Evolutionary conservation across 2,113 vertebrate species (phyloP).

Genomic region (Argyrosomus japonicus): DNA sequence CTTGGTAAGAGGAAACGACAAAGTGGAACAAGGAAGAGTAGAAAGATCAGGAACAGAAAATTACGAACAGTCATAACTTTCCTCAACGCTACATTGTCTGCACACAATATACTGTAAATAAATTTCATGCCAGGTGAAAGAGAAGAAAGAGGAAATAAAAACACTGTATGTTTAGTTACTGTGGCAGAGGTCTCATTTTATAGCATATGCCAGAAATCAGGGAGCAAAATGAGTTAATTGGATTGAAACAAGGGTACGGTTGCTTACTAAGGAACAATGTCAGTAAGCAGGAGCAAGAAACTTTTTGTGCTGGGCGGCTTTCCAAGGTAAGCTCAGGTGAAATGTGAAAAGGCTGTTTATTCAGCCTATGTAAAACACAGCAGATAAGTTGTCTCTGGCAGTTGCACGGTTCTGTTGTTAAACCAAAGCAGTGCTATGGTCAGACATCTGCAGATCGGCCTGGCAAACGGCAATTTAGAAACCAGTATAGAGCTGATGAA

Average conservation of each 20-base stretch:
- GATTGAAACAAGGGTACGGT: background rate
- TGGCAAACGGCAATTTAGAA: conserved; percentile 25
- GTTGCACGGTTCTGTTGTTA: conserved; percentile 9
- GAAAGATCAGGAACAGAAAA: background rate
- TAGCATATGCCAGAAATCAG: background rate
- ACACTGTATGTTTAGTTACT: background rate
- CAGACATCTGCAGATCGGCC: conserved; percentile 6
- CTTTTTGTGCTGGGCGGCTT: background rate
- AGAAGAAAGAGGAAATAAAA: background rate
- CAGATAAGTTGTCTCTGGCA: conserved; percentile 9
- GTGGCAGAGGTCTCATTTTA: background rate
- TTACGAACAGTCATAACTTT: background rate
- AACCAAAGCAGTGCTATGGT: conserved; percentile 13
- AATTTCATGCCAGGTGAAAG: background rate
- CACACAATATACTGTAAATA: background rate
- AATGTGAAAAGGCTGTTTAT: conserved; percentile 9
- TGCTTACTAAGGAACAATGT: background rate
- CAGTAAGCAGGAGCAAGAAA: background rate
- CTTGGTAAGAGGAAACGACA: conserved; percentile 79
- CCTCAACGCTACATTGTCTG: background rate
- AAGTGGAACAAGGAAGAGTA: background rate
- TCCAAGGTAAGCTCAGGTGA: background rate
- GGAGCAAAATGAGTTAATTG: background rate
- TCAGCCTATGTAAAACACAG: conserved; percentile 2
- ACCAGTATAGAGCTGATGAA: conserved; percentile 45